Evolutionary conservation across 2,888 invertebrate genomes (phyloP), one percentile per base, ranked within the genome.

Genomic region (Achlya flavicornis): DNA sequence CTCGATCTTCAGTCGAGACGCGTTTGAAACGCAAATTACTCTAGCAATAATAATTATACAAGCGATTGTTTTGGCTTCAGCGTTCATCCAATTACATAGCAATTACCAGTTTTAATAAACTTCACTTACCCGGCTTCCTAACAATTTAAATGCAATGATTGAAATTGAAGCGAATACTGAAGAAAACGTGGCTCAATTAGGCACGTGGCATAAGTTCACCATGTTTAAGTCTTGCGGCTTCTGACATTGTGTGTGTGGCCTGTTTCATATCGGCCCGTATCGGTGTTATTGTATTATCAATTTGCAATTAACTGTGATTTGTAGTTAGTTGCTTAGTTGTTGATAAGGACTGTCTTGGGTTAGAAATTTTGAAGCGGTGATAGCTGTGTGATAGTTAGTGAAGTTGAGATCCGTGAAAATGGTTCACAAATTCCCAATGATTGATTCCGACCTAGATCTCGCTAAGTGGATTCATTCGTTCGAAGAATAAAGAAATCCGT

Each of bases 301-400:
- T 53, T n/a, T 53, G 53, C n/a, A 53, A 53, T 19, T 16, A 48
- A 48, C 7, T 48, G 48, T 48, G 48, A 48, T 48, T 48, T 48
- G 16, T 48, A 7, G 48, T 16, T 48, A 16, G 7, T 16, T 48
- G 5, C n/a, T 48, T 48, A 16, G 48, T 16, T 48, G 16, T 48
- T 48, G 48, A 48, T 48, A 16, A 16, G 16, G 6, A 48, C 48
- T 12, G 41, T 41, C 41, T 41, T 12, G 35, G 12, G 38, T 38
- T 10, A 38, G 38, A 26, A 26, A 26, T 26, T 26, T 2, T 26
- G 26, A 38, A 10, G 14, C 7, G 14, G 14, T 3, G 14, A 12
- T 14, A 46, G 43, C 43, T 46, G 43, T 26, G 26, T 26, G 26
- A 2, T 26, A 1, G 26, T 26, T 1, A 26, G 26, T 26, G 26